These are phyloP conservation scores for Drosophila mulleri DNA, from an alignment of 2,888 invertebrate genomes.

Conservation along the genomic window DNA sequence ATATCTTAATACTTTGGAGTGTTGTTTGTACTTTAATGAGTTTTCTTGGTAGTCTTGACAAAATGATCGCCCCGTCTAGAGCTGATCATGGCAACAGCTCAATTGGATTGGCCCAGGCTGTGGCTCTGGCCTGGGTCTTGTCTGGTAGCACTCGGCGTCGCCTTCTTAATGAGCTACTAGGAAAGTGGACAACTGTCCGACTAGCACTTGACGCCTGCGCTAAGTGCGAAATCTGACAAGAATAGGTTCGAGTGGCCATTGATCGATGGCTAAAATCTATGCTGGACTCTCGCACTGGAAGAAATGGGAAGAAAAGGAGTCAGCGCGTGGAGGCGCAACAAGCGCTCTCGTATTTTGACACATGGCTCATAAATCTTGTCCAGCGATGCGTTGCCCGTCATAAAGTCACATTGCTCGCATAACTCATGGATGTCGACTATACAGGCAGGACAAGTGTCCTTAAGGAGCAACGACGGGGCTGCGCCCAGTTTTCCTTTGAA, in stretches of 20 bases:
- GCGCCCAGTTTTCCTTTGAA: conserved; percentile 70
- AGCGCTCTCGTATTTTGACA: conserved; percentile 75
- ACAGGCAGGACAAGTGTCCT: conserved; percentile 59
- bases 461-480: not conserved
- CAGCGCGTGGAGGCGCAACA: conserved; percentile 35
- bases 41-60: conserved; percentile 35
- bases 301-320: conserved; percentile 8
- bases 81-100: conserved; percentile 26
- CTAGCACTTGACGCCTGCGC: conserved; percentile 69
- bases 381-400: conserved; percentile 54
- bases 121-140: not conserved
- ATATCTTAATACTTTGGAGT: not conserved
- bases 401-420: conserved; percentile 75
- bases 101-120: conserved; percentile 13
- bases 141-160: conserved; percentile 58
- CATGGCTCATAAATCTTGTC: conserved; percentile 76
- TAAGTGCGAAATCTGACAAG: conserved; percentile 75
- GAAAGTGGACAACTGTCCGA: conserved; percentile 37
- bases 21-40: conserved; percentile 13
- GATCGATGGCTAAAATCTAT: conserved; percentile 21
- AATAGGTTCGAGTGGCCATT: conserved; percentile 29
- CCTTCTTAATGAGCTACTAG: conserved; percentile 64
- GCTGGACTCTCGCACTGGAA: not conserved
- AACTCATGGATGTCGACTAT: conserved; percentile 18
- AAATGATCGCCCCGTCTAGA: not conserved